A percentile compares a stretch with the other conserved stretches of the same genome.
Evolutionary conservation across 2,888 invertebrate species (phyloP).

Genomic region (Deladenus siricidicola): DNA sequence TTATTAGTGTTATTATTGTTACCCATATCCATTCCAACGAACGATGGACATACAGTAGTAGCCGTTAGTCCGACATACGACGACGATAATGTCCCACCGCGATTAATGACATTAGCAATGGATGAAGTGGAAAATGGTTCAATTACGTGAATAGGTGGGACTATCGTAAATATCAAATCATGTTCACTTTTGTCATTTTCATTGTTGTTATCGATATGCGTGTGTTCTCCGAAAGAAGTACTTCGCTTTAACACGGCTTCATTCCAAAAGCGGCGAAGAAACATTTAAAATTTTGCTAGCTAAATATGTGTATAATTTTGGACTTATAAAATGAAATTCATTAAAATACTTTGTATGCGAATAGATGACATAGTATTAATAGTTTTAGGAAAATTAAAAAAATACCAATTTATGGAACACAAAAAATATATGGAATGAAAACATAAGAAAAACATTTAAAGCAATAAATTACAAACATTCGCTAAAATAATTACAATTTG

Average conservation of each 20-base stretch:
- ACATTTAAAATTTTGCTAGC: too few relatives aligned
- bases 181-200: background rate
- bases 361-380: background rate
- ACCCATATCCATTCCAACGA: background rate
- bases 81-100: background rate
- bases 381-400: background rate
- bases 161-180: background rate
- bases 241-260: background rate
- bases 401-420: background rate
- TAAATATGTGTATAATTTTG: too few relatives aligned
- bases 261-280: slow-evolving; percentile 7
- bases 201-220: background rate
- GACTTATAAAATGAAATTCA: background rate
- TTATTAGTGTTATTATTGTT: background rate
- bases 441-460: background rate
- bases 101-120: background rate
- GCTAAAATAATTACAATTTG: too few relatives aligned
- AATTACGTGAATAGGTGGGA: background rate
- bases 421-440: background rate
- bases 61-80: background rate
- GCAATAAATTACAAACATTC: too few relatives aligned
- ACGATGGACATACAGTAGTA: background rate
- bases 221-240: background rate
- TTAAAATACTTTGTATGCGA: background rate
- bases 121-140: too few relatives aligned